phyloP scores from a whole-genome alignment of 2,113 vertebrate species.

The Recurvirostra avosetta region DNA sequence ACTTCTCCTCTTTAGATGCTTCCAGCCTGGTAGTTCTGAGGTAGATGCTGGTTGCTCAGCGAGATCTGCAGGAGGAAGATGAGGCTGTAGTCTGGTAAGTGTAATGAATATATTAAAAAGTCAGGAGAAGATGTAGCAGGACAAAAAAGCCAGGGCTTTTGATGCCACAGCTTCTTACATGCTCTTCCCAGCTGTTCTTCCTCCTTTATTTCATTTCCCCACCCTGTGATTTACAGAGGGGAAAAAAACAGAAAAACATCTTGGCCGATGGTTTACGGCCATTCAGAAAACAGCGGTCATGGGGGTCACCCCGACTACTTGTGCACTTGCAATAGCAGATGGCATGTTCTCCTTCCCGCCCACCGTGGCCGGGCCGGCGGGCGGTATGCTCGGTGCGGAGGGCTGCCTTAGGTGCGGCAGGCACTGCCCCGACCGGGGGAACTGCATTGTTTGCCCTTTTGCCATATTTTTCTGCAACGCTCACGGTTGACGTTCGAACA shows the following conservation, averaged over 20 bases:
- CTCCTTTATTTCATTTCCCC: neutral
- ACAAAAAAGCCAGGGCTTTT: neutral
- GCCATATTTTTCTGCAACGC: accelerated
- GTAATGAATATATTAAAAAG: neutral
- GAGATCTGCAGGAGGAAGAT: neutral
- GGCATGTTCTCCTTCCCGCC: neutral
- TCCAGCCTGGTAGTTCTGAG: neutral
- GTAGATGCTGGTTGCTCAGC: neutral
- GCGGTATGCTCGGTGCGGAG: accelerated
- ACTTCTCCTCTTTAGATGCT: neutral
- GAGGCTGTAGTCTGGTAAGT: neutral
- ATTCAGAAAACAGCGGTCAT: neutral
- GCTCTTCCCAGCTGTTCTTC: neutral
- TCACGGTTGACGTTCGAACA: neutral
- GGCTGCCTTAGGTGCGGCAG: neutral
- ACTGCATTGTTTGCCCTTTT: neutral
- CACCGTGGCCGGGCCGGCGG: accelerated
- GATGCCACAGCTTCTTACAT: neutral
- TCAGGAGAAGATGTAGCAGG: neutral
- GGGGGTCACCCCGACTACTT: neutral
- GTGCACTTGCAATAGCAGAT: neutral
- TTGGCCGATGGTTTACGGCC: neutral
- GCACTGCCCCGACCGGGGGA: accelerated
- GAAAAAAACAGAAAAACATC: neutral
- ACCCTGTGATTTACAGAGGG: neutral